Evolutionary conservation across 1,140 invertebrate species (phyloP).

Genomic region (Rhynchophorus ferrugineus): DNA sequence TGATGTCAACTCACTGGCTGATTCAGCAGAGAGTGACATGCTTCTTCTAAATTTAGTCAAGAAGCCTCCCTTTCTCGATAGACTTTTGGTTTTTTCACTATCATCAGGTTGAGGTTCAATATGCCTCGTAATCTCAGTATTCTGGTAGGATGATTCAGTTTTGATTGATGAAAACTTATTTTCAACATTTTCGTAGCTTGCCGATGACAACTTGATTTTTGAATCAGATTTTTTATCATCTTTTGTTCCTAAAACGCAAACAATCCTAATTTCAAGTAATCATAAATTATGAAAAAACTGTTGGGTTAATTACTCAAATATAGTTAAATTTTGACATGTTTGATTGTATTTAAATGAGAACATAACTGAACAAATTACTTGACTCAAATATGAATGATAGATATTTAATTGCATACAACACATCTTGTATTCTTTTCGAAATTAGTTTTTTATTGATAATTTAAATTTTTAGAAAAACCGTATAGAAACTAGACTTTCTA

Average conservation of each 20-base stretch:
- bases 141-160: background rate
- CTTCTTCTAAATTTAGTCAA: constrained; percentile 35
- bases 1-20: constrained; percentile 26
- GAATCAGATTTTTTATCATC: background rate
- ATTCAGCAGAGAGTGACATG: constrained; percentile 32
- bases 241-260: background rate
- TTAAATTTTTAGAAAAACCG: too few relatives aligned
- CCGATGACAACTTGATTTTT: background rate
- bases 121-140: constrained; percentile 10
- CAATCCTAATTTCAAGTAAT: too few relatives aligned
- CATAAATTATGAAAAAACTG: too few relatives aligned
- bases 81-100: constrained; percentile 17
- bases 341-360: too few relatives aligned
- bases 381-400: too few relatives aligned
- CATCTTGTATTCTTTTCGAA: too few relatives aligned
- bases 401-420: too few relatives aligned
- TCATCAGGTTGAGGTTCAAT: constrained; percentile 12
- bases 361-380: too few relatives aligned
- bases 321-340: too few relatives aligned
- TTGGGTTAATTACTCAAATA: too few relatives aligned
- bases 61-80: constrained; percentile 22
- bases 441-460: too few relatives aligned
- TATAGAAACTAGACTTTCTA: too few relatives aligned
- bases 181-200: constrained; percentile 9
- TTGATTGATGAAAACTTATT: background rate